A percentile compares a stretch with the other conserved stretches of the same genome.
These are phyloP conservation scores for Orchestes rusci DNA, from an alignment of 2,888 invertebrate species.

Conservation along the genomic window DNA sequence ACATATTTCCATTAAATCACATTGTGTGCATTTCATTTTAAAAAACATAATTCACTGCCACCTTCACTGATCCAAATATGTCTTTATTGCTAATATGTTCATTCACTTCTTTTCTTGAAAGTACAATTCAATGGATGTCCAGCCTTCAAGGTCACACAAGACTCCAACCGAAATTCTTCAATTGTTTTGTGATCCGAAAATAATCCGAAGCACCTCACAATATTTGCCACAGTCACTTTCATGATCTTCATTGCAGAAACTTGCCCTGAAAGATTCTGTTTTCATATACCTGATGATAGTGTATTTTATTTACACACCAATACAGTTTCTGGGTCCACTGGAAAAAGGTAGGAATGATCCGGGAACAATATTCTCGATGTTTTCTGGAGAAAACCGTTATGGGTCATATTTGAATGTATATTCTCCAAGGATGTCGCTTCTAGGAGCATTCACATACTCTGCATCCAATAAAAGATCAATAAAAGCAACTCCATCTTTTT, in stretches of 20 bases:
- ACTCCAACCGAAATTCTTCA: conserved; percentile 3
- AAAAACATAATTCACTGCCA: no score
- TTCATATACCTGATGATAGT: no score
- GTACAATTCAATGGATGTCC: neutral
- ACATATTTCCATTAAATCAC: no score
- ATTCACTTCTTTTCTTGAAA: no score
- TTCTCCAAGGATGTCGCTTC: conserved; percentile 2
- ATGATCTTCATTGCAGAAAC: conserved; percentile 1
- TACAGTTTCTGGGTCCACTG: conserved; percentile 7
- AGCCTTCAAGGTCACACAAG: conserved; percentile 8
- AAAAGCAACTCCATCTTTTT: neutral
- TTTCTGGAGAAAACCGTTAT: conserved; percentile 5
- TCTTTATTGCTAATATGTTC: no score
- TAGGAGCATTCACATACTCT: neutral
- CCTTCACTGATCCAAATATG: no score
- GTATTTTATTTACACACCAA: conserved; percentile 4
- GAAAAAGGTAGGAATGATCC: conserved; percentile 5
- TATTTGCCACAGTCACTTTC: conserved; percentile 4
- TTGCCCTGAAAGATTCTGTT: conserved; percentile 6
- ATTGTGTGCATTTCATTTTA: no score
- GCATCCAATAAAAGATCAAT: conserved; percentile 1
- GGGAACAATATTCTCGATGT: conserved; percentile 1
- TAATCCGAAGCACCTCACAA: conserved; percentile 2
- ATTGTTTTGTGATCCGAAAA: conserved; percentile 3
- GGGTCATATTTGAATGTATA: conserved; percentile 6